Evolutionary conservation across 2,797 vertebrate genomes (phyloP), one percentile per base, ranked within the genome.

Genomic region (Sebastes oblongus): DNA sequence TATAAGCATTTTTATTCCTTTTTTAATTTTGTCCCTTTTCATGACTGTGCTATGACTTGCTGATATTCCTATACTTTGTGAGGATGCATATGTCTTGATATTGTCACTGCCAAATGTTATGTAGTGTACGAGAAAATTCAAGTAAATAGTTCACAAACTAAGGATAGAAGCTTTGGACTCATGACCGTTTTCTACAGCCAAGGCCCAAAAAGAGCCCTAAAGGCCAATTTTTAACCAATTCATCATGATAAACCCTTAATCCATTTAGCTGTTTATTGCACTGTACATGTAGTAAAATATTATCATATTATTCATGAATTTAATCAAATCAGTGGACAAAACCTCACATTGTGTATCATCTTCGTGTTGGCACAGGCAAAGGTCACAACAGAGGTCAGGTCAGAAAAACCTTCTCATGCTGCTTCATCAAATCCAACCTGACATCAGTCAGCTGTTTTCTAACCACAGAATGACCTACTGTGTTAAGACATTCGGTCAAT

Each of bases 401-500:
- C 3, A 76, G 64, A 29, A 68, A 72, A 76, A 30, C 3, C 27
- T 10, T 62, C 27, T 24, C 12, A 50, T 27, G 50, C 61, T 75
- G 39, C 36, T 32, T 80, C 72, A 76, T 67, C 59, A 60, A 24
- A 56, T 72, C 55, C 16, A 60, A 25, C 58, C 18, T 30, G 71
- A 82, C 75, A 69, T 22, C 12, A 58, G 36, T 64, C 14, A 13
- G 29, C 30, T 66, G 36, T 39, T 72, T 81, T 77, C 72, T 64
- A 30, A 77, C 69, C 55, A 71, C 66, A 64, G 60, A 76, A 55
- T 75, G 84, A 85, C 76, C 78, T 67, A 55, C 75, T 22, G 62
- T 60, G 81, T 73, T 24, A 83, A 20, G 75, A 89, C 84, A 77
- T 78, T 83, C 84, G 72, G 87, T 91, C 84, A 78, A 83, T 92